Base-by-base conservation (phyloP, 2,113 vertebrate species). In the Sus scrofa region DNA sequence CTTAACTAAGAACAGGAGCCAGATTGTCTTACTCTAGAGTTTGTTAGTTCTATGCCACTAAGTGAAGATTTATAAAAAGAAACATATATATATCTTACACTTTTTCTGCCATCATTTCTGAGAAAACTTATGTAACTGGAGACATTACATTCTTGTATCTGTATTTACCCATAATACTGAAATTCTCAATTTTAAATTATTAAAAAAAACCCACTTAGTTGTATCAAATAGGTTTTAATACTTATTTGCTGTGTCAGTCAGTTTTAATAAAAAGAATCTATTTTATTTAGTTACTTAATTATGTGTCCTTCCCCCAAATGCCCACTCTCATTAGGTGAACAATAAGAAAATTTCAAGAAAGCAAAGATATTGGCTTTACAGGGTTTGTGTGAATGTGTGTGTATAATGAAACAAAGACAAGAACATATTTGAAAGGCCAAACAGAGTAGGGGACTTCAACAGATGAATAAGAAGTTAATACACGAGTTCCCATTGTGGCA, bases 291-390 rank as follows among this genome's bases (percentile, higher is more conserved):
- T 74, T 94, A 94, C 18, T 39, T 89, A 74, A 82, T 60, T 37
- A 60, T 39, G 16, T 79, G 24, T 24, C 16, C 12, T 63, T 54
- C 67, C 8, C 22, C 54, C 19, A 91, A 86, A 73, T 50, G 22
- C 71, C 15, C 12, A 70, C 7, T 86, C 63, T 81, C 65, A 79
- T n/a, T 85, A 52, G 26, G 13, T 32, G n/a, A 86, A 91, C 39
- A 56, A 63, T n/a, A 73, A 79, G 82, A 50, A 86, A 78, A 87
- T 71, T 94, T 87, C 32, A 62, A 87, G 65, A 88, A 34, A 79
- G 62, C 71, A 78, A 93, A 91, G 14, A 78, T 68, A n/a, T 1
- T 85, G 19, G 50, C 62, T 95, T 39, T 77, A 24, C 84, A 70
- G 62, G 32, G 1, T 5, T 27, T 82, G 6, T 71, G 15, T 7